Conservation (phyloP, 2,888 invertebrate genomes). For the Macrosiphum euphorbiae region DNA sequence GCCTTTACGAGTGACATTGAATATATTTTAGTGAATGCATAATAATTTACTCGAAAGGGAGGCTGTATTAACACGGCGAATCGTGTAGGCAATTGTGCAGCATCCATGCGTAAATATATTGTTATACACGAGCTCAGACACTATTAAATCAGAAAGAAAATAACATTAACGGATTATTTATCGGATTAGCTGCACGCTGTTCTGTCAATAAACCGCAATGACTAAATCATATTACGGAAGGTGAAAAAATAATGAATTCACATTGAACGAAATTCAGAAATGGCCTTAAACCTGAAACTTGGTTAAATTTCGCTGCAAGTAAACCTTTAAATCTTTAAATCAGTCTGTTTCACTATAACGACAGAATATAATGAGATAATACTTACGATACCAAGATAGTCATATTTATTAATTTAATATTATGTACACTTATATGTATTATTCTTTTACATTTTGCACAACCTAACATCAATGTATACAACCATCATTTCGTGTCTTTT, state of each 20-base stretch:
- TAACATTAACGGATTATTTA: not conserved
- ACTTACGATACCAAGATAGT: not conserved
- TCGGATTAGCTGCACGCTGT: not conserved
- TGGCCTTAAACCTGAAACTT: not conserved
- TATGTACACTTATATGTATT: not conserved
- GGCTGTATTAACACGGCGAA: not conserved
- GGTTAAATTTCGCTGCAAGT: not conserved
- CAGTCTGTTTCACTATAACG: not conserved
- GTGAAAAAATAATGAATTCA: not conserved
- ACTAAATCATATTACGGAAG: not conserved
- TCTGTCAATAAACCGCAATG: not conserved
- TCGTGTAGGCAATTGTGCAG: constrained; percentile 8
- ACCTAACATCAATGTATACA: not conserved
- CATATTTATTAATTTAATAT: no score
- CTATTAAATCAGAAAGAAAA: not conserved
- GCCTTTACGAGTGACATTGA: not conserved
- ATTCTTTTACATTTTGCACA: not conserved
- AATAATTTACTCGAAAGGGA: not conserved
- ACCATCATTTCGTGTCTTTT: no score
- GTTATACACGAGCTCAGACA: not conserved
- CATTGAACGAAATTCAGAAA: not conserved
- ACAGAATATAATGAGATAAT: not conserved
- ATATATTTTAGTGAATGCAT: not conserved
- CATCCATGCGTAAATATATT: not conserved
- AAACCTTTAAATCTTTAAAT: not conserved